Evolutionary conservation across 2,113 vertebrate genomes (phyloP), one percentile per base, ranked within the genome.

Genomic region (Galeopterus variegatus): DNA sequence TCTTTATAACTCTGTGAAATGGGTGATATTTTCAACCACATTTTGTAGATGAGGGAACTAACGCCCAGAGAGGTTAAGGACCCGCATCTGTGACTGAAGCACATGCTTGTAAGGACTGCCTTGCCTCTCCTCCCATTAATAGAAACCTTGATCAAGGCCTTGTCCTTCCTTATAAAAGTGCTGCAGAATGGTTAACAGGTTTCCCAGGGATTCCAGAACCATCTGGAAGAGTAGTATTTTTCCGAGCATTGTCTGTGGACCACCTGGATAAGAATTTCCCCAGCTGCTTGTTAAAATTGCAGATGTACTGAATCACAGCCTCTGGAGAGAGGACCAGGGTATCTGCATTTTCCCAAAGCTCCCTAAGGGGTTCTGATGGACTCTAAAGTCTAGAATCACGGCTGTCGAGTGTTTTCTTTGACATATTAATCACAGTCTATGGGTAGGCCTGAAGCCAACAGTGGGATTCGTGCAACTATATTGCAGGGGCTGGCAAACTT

Each of bases 281-380:
- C 6, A 12, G 54, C 69, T 33, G 50, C 91, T 88, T 82, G 41
- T 85, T 41, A 52, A 64, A 69, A 92, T 64, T 15, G 0, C 88
- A 93, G 90, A 92, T 58, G 15, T 54, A 64, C 82, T 82, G 73
- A 95, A 9, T 87, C 69, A 82, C 41, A 83, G 18, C 64, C 82
- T 92, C 87, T 91, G 91, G 69, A 92, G 84, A 15, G 0, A 50
- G 87, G 67, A 72, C 94, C 94, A 81, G 76, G 80, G 90, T 84
- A 90, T 76, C 88, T 62, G 93, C 94, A 94, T 94, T 97, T 75
- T 41, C 69, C 64, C 65, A 80, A 81, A 45, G 60, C 81, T 72
- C 58, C n/a, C 58, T 45, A 24, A 9, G 70, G 64, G 48, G 62
- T 54, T 70, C 75, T 33, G 28, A 33, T n/a, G 48, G 72, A 56